Percentiles rank a stretch among this genome's conserved stretches.
phyloP scores from a whole-genome alignment of 2,888 invertebrate genomes.

The Pachycephus smyrnensis region DNA sequence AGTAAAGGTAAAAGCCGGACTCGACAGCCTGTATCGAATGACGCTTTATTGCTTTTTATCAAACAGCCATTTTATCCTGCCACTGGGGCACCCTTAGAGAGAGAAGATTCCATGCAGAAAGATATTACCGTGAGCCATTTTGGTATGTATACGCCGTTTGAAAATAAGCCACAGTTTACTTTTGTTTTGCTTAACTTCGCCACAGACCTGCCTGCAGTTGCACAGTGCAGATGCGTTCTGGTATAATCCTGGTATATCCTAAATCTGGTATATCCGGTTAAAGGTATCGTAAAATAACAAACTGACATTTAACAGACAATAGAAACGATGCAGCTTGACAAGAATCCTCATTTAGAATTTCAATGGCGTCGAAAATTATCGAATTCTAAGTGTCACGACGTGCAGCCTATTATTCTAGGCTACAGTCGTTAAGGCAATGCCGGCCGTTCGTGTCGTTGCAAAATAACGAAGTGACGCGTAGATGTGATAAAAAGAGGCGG shows the following conservation, averaged over 20 bases:
- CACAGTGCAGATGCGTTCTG: background rate
- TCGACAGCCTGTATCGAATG: background rate
- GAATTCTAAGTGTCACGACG: background rate
- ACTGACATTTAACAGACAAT: background rate
- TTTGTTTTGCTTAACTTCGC: background rate
- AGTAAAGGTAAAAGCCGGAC: background rate
- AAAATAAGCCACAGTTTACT: background rate
- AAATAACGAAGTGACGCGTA: background rate
- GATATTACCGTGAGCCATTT: background rate
- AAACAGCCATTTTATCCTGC: background rate
- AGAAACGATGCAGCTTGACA: background rate
- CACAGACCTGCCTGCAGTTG: too few relatives aligned
- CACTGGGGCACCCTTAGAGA: background rate
- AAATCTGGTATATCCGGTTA: too few relatives aligned
- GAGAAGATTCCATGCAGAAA: background rate
- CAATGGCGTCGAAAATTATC: background rate
- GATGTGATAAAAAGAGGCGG: background rate
- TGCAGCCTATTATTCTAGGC: background rate
- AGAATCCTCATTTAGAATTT: background rate
- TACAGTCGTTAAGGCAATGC: background rate
- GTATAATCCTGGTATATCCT: too few relatives aligned
- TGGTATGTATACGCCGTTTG: background rate
- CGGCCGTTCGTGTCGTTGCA: background rate
- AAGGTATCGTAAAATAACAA: background rate
- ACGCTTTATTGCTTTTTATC: background rate